These are phyloP conservation scores for Ariopsis seemanni DNA, from an alignment of 2,113 vertebrate genomes.

Conservation along the genomic window DNA sequence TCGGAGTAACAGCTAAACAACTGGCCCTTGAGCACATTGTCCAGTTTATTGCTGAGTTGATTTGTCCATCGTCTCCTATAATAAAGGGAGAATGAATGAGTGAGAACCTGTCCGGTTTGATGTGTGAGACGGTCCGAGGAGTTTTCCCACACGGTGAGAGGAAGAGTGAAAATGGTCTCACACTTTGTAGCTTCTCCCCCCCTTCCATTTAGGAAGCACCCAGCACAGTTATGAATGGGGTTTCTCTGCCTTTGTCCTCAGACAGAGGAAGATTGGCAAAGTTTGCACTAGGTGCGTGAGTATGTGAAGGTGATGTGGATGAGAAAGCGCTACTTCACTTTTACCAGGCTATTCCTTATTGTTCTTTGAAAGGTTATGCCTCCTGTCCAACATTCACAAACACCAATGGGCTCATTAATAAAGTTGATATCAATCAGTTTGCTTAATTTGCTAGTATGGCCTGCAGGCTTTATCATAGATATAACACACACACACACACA, in stretches of 20 bases:
- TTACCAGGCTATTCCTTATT: constrained; percentile 41
- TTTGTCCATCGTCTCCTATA: constrained; percentile 69
- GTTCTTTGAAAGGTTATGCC: constrained; percentile 39
- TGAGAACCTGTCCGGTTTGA: constrained; percentile 63
- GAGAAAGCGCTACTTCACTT: constrained; percentile 33
- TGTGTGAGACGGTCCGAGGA: constrained; percentile 71
- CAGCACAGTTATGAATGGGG: constrained; percentile 41
- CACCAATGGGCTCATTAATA: constrained; percentile 31
- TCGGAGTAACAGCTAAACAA: constrained; percentile 52
- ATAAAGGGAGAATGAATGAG: constrained; percentile 60
- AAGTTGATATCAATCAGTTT: constrained; percentile 33
- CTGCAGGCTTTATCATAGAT: neutral
- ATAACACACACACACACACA: constrained; percentile 17
- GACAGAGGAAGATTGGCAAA: constrained; percentile 39
- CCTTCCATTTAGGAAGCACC: constrained; percentile 52
- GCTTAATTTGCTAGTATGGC: constrained; percentile 6
- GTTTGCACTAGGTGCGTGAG: constrained; percentile 42
- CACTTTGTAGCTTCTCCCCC: constrained; percentile 49
- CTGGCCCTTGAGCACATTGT: constrained; percentile 51
- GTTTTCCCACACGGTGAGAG: constrained; percentile 75
- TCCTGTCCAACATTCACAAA: constrained; percentile 35
- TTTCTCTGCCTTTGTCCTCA: constrained; percentile 48
- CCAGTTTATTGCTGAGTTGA: constrained; percentile 66
- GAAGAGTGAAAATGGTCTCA: constrained; percentile 72
- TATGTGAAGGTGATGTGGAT: constrained; percentile 41